Evolutionary conservation across 2,888 invertebrate genomes (phyloP).

Genomic region (Eudasyphora cyanicolor): DNA sequence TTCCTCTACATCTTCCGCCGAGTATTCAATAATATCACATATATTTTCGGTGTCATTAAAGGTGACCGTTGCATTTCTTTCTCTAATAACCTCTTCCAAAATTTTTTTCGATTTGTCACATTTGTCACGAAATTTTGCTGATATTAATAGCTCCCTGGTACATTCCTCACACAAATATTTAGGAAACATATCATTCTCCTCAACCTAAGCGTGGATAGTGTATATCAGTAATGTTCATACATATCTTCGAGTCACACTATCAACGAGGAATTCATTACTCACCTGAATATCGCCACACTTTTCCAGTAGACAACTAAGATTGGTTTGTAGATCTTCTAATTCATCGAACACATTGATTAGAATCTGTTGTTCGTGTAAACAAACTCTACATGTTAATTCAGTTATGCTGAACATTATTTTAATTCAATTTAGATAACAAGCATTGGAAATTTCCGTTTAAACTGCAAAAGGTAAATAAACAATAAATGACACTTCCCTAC

Average conservation of each 20-base stretch:
- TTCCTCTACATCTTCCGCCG: not conserved
- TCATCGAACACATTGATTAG: conserved; percentile 76
- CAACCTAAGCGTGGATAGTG: conserved; percentile 68
- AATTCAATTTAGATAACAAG: no score
- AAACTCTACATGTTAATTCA: conserved; percentile 75
- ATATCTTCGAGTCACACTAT: not conserved
- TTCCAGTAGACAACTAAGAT: conserved; percentile 72
- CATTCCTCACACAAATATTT: conserved; percentile 77
- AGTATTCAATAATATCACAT: conserved; percentile 37
- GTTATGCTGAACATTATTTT: conserved; percentile 51
- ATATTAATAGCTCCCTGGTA: conserved; percentile 74
- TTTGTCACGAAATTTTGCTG: conserved; percentile 76
- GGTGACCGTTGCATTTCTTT: no score
- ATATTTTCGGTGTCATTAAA: not conserved
- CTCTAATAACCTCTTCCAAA: conserved; percentile 53
- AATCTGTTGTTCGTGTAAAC: conserved; percentile 73
- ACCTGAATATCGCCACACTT: conserved; percentile 71
- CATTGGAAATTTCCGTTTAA: no score
- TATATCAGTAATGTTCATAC: not conserved
- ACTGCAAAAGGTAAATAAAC: no score
- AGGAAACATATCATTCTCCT: conserved; percentile 70
- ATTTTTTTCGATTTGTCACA: conserved; percentile 72
- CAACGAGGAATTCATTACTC: no score
- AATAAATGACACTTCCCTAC: no score
- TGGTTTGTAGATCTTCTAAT: conserved; percentile 73